Conservation (phyloP, 2,113 vertebrate species). For the Origma solitaria region DNA sequence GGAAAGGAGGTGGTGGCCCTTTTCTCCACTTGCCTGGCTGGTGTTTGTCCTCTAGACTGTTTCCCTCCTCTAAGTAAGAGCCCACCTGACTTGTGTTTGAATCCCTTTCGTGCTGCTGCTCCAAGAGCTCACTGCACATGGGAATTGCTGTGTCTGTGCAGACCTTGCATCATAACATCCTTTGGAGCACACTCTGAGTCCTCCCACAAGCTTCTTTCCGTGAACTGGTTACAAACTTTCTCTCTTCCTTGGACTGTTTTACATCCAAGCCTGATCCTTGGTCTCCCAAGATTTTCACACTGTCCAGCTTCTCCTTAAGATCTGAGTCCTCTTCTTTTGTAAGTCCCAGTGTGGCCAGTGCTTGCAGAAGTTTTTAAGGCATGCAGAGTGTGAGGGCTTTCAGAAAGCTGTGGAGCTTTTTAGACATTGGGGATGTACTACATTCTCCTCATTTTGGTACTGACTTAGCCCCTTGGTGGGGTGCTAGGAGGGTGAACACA, state of each 20-base stretch:
- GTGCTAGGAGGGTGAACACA: background rate
- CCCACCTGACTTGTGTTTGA: background rate
- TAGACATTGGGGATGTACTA: rapidly evolving
- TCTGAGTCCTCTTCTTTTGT: background rate
- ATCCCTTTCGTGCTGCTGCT: background rate
- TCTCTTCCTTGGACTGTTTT: background rate
- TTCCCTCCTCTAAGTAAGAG: background rate
- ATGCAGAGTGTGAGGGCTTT: background rate
- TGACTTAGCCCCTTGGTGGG: background rate
- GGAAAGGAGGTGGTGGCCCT: background rate
- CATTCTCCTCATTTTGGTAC: background rate
- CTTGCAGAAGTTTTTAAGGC: background rate
- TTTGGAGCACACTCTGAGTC: background rate
- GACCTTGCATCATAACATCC: background rate
- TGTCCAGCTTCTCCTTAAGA: background rate
- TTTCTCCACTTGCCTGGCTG: background rate
- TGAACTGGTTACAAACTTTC: background rate
- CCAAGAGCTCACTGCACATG: background rate
- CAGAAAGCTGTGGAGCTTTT: background rate
- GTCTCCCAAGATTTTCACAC: background rate
- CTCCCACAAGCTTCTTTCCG: background rate
- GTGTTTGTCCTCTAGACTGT: background rate
- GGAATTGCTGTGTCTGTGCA: background rate
- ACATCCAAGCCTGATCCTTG: background rate
- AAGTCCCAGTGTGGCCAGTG: background rate